A percentile compares a stretch with the other conserved stretches of the same genome.
These are phyloP conservation scores for Corapipo altera DNA, from an alignment of 2,113 vertebrate species.

Conservation along the genomic window DNA sequence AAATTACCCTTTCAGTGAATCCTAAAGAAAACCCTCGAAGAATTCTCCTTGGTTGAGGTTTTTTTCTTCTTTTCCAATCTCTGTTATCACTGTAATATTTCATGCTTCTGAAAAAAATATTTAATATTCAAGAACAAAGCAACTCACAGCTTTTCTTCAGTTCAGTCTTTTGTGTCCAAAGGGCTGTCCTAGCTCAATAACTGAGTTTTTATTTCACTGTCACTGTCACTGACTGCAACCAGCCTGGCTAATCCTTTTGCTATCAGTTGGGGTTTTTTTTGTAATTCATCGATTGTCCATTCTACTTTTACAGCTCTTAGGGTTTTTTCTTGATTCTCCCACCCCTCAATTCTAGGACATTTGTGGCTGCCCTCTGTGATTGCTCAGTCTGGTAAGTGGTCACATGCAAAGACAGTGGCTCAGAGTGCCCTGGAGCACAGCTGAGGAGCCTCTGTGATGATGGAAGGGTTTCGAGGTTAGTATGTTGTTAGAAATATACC, in stretches of 20 bases:
- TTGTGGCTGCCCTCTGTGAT: not conserved
- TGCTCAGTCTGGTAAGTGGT: not conserved
- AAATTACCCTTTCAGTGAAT: constrained; percentile 55
- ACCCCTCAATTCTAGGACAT: not conserved
- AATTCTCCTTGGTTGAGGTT: not conserved
- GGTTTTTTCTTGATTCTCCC: not conserved
- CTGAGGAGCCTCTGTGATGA: not conserved
- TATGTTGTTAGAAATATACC: not conserved
- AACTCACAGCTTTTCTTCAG: constrained; percentile 69
- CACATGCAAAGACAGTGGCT: not conserved
- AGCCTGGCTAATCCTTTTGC: constrained; percentile 66
- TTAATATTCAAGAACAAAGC: constrained; percentile 72
- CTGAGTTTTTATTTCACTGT: constrained; percentile 70
- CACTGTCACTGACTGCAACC: constrained; percentile 44
- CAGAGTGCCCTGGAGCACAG: not conserved
- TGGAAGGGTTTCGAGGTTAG: not conserved
- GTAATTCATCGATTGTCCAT: constrained; percentile 50
- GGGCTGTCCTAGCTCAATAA: constrained; percentile 68
- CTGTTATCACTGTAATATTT: constrained; percentile 68
- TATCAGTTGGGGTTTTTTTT: constrained; percentile 31
- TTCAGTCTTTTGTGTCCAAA: constrained; percentile 68
- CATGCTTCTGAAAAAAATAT: constrained; percentile 54
- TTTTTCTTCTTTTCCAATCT: constrained; percentile 44
- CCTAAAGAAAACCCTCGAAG: constrained; percentile 57
- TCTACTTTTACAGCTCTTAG: constrained; percentile 40